Conservation (phyloP, 2,113 vertebrate species). For the Dissostichus mawsoni region DNA sequence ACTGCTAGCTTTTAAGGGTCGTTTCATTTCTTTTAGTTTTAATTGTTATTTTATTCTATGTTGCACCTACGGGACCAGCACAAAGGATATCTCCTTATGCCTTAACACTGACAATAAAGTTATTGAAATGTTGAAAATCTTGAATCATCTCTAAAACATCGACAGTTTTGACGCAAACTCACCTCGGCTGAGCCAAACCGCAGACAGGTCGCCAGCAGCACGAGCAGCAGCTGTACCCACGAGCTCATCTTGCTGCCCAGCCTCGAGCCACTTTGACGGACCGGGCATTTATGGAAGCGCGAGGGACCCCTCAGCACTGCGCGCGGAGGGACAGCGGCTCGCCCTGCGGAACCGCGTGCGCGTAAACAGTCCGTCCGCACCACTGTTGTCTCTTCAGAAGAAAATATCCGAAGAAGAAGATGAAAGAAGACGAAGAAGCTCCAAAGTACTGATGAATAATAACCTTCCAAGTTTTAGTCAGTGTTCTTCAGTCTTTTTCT, state of each 20-base stretch:
- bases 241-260: constrained; percentile 86
- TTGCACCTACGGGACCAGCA: too few species aligned
- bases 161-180: constrained; percentile 50
- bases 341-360: constrained; percentile 47
- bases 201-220: constrained; percentile 80
- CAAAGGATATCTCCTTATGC: too few species aligned
- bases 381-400: constrained; percentile 26
- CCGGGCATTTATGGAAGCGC: constrained; percentile 85
- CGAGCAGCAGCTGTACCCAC: constrained; percentile 84
- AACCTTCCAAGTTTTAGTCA: neutral
- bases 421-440: neutral
- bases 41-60: too few species aligned
- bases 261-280: constrained; percentile 79
- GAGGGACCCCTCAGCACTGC: constrained; percentile 76
- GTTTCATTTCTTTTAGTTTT: too few species aligned
- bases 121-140: neutral
- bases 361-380: constrained; percentile 18
- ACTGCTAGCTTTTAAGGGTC: too few species aligned
- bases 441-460: neutral
- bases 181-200: constrained; percentile 79
- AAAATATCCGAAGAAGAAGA: constrained; percentile 38
- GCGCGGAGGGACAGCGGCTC: constrained; percentile 68
- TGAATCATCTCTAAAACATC: neutral
- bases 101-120: too few species aligned
- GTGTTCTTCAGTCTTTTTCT: neutral